These are phyloP conservation scores for Dryas iulia DNA, from an alignment of 1,140 invertebrate genomes.

Conservation along the genomic window DNA sequence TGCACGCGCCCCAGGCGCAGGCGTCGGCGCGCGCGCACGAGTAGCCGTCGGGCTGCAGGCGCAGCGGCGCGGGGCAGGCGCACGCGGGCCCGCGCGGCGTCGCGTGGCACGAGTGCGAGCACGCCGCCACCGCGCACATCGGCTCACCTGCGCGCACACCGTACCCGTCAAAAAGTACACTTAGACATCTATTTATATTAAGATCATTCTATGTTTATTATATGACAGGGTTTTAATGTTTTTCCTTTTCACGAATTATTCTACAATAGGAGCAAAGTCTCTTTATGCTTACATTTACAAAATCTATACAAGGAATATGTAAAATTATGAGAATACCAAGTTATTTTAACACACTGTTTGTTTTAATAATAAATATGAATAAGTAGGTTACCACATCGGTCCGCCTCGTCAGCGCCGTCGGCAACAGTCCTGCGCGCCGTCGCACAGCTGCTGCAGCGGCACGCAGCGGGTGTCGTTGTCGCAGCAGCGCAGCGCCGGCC, in stretches of 20 bases:
- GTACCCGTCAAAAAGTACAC: no score
- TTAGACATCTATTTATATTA: no score
- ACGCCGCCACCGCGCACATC: conserved; percentile 81
- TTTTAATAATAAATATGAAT: neutral
- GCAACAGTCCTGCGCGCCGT: conserved; percentile 84
- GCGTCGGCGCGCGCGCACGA: conserved; percentile 87
- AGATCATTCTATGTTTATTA: no score
- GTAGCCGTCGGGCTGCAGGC: conserved; percentile 77
- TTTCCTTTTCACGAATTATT: no score
- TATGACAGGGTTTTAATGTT: no score
- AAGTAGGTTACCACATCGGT: conserved; percentile 82
- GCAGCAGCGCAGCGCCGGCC: conserved; percentile 84
- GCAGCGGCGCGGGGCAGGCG: conserved; percentile 71
- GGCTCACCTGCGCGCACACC: conserved; percentile 81
- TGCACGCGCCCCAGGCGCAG: conserved; percentile 90
- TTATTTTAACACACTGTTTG: no score
- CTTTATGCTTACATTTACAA: no score
- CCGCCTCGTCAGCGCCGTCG: conserved; percentile 90
- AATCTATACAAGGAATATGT: no score
- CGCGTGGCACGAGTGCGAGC: conserved; percentile 56
- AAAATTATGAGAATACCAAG: no score
- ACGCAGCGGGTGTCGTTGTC: conserved; percentile 86
- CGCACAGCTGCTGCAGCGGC: conserved; percentile 84
- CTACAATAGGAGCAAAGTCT: no score
- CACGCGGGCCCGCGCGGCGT: conserved; percentile 49